A percentile compares a stretch with the other conserved stretches of the same genome.
Evolutionary conservation across 2,113 vertebrate species (phyloP).

Genomic region (Lagopus muta): DNA sequence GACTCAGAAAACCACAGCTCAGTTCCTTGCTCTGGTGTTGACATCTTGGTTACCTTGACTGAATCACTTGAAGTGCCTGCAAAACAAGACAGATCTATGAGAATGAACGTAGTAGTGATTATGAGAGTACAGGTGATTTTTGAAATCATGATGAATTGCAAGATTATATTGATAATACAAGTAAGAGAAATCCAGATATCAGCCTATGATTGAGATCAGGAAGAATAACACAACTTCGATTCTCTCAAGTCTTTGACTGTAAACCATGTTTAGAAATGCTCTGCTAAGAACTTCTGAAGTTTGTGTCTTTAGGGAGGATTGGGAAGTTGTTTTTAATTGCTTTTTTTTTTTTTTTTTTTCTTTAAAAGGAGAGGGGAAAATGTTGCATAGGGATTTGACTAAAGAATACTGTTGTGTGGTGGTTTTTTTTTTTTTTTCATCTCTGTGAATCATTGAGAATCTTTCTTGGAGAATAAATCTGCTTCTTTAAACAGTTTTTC

Average conservation of each 20-base stretch:
- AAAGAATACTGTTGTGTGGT: neutral
- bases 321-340: neutral
- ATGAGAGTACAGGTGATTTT: neutral
- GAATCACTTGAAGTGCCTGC: slow-evolving; percentile 3
- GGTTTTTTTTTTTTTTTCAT: neutral
- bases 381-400: neutral
- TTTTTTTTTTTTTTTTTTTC: neutral
- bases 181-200: neutral
- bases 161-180: neutral
- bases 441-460: fast-evolving
- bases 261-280: neutral
- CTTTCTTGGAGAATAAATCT: neutral
- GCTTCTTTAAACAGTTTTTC: neutral
- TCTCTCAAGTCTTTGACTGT: neutral
- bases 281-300: neutral
- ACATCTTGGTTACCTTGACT: neutral
- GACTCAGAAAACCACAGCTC: neutral
- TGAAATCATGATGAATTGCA: neutral
- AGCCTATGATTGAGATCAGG: neutral
- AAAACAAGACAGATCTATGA: slow-evolving; percentile 7
- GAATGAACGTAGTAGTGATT: neutral
- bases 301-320: neutral
- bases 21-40: neutral
- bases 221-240: neutral
- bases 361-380: neutral